Evolutionary conservation across 2,797 vertebrate genomes (phyloP), one percentile per base, ranked within the genome.

Genomic region (Spea hammondii): DNA sequence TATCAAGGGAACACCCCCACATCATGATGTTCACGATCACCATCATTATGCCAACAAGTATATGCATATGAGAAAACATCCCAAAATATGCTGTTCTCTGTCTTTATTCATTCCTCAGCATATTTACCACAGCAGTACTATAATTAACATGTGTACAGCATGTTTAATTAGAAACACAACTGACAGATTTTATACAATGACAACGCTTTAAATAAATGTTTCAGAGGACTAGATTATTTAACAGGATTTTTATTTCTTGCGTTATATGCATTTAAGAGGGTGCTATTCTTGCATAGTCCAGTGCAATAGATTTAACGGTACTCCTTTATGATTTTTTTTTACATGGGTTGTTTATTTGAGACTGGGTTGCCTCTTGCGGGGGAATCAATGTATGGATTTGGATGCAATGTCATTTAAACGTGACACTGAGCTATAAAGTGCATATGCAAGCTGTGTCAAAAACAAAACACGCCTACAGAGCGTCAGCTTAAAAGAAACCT

Each of bases 161-260:
- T 84, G 84, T 88, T 91, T 89, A 89, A 89, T 89, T 90, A 90
- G 86, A 87, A 88, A 89, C 86, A 88, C 83, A 85, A 88, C 86
- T 84, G 82, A 84, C 85, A 87, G 86, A 66, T 84, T 80, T 85
- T 74, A 48, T 60, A 60, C 45, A 51, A 67, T 76, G 69, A 77
- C 74, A 81, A 68, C 53, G 64, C 79, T 77, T 68, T 65, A 71
- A 69, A 14, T 32, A 68, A 46, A 71, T 48, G 47, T 66, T 69
- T 74, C 71, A 54, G 11, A 72, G 32, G 50, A 5, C 49, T 65
- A 48, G 45, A n/a, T 72, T 72, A 78, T 65, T 69, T 50, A 78
- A 71, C 32, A 32, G 32, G 32, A 32, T 3, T 1, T 32, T 32
- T 32, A 32, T 32, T 32, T 32, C 32, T 32, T 32, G 32, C 3